Conservation (phyloP, 2,888 invertebrate species). For the Pristionchus exspectatus region DNA sequence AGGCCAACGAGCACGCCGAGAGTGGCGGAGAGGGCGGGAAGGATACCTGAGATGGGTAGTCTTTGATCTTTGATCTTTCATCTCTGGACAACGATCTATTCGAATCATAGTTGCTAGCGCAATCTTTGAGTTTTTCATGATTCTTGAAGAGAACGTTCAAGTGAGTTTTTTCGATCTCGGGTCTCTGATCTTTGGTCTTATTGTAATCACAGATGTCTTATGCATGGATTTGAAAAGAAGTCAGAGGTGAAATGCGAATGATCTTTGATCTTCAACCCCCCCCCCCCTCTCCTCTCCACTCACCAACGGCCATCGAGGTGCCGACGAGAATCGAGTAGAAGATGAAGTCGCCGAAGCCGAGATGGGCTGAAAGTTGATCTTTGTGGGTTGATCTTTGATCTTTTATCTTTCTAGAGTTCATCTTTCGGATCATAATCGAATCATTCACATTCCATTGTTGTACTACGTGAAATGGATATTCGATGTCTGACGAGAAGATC, state of each 20-base stretch:
- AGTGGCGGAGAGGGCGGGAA: slow-evolving; percentile 36
- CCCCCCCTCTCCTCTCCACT: neutral
- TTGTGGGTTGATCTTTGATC: slow-evolving; percentile 18
- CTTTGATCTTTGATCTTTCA: slow-evolving; percentile 1
- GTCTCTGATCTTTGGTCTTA: neutral
- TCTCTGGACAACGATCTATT: neutral
- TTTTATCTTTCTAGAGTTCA: too few species aligned
- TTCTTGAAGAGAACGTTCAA: too few species aligned
- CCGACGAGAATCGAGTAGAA: slow-evolving; percentile 98
- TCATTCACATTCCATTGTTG: too few species aligned
- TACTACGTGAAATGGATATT: too few species aligned
- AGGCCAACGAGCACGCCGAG: slow-evolving; percentile 27
- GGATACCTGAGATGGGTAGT: neutral
- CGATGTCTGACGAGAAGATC: neutral
- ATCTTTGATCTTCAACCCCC: neutral
- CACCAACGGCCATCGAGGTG: slow-evolving; percentile 97
- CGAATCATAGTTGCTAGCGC: neutral
- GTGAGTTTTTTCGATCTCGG: too few species aligned
- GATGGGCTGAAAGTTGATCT: slow-evolving; percentile 84
- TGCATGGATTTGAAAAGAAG: neutral
- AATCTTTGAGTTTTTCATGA: too few species aligned
- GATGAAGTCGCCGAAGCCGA: slow-evolving; percentile 97
- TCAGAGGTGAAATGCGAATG: neutral
- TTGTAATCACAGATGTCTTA: too few species aligned
- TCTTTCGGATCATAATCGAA: too few species aligned